Evolutionary conservation across 1,140 invertebrate genomes (phyloP).

Genomic region (Plectrocnemia conspersa): DNA sequence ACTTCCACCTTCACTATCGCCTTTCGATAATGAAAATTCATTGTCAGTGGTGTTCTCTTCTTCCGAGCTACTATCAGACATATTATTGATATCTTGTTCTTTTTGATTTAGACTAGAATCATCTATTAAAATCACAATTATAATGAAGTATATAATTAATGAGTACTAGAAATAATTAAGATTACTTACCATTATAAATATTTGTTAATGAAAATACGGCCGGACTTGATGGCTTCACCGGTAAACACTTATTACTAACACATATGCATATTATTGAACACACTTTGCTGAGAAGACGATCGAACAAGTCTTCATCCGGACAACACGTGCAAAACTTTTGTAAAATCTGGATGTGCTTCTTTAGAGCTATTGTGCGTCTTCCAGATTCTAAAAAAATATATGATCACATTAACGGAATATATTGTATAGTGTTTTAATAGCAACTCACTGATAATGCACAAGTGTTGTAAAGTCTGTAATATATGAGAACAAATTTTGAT

Average conservation of each 20-base stretch:
- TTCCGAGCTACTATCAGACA: slow-evolving; percentile 30
- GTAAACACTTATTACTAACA: slow-evolving; percentile 58
- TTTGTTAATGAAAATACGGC: slow-evolving; percentile 49
- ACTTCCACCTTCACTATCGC: slow-evolving; percentile 16
- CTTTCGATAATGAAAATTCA: slow-evolving; percentile 11
- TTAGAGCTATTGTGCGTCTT: slow-evolving; percentile 55
- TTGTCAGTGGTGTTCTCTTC: slow-evolving; percentile 23
- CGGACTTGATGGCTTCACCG: slow-evolving; percentile 55
- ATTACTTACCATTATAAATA: slow-evolving; percentile 42
- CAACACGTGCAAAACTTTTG: slow-evolving; percentile 61
- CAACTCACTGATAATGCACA: slow-evolving; percentile 61
- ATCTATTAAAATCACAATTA: slow-evolving; percentile 30
- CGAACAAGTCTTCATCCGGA: slow-evolving; percentile 61
- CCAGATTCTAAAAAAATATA: slow-evolving; percentile 51
- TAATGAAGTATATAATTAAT: slow-evolving; percentile 6
- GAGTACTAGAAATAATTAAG: neutral
- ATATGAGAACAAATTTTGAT: slow-evolving; percentile 59
- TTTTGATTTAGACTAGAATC: slow-evolving; percentile 45
- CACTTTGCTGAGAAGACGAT: slow-evolving; percentile 57
- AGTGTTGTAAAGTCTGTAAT: slow-evolving; percentile 58
- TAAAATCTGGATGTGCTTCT: slow-evolving; percentile 57
- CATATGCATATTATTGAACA: slow-evolving; percentile 62
- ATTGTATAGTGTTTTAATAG: slow-evolving; percentile 14
- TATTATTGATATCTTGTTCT: slow-evolving; percentile 41
- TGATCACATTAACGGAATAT: slow-evolving; percentile 11